A percentile compares a stretch with the other conserved stretches of the same genome.
phyloP scores from a whole-genome alignment of 2,113 vertebrate species.

The Chelonoidis abingdonii region DNA sequence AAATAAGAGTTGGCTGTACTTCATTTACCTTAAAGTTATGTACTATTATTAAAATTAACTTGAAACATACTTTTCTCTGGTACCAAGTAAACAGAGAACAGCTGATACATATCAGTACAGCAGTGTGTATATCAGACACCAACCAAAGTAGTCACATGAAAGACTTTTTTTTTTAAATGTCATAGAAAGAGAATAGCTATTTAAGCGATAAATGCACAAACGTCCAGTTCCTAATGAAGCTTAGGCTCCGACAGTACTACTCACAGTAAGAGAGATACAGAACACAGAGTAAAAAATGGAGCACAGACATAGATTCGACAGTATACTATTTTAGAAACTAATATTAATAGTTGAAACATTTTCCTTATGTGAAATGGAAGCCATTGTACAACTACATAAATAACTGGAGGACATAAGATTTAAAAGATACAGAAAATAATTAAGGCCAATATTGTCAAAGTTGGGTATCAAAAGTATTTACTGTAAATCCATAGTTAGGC shows the following conservation, averaged over 20 bases:
- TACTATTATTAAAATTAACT: neutral
- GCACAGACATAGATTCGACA: fast-evolving
- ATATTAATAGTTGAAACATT: neutral
- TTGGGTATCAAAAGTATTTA: neutral
- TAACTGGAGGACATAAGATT: neutral
- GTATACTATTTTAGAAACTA: neutral
- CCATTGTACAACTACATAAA: neutral
- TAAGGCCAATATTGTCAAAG: neutral
- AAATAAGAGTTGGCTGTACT: neutral
- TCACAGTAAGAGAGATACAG: neutral
- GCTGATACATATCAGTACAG: neutral
- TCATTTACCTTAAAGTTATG: slow-evolving; percentile 19
- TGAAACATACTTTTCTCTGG: slow-evolving; percentile 4
- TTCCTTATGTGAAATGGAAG: neutral
- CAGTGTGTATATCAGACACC: fast-evolving
- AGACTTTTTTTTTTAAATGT: neutral
- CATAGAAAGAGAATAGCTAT: neutral
- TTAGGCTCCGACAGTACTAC: neutral
- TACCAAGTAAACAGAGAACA: slow-evolving; percentile 22
- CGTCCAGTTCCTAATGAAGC: fast-evolving
- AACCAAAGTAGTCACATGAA: neutral
- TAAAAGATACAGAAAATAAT: slow-evolving; percentile 25
- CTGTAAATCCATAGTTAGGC: slow-evolving; percentile 8
- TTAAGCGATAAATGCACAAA: neutral
- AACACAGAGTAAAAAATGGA: neutral